A percentile compares a stretch with the other conserved stretches of the same genome.
Conservation (phyloP, 2,113 vertebrate species). For the Anoplopoma fimbria region DNA sequence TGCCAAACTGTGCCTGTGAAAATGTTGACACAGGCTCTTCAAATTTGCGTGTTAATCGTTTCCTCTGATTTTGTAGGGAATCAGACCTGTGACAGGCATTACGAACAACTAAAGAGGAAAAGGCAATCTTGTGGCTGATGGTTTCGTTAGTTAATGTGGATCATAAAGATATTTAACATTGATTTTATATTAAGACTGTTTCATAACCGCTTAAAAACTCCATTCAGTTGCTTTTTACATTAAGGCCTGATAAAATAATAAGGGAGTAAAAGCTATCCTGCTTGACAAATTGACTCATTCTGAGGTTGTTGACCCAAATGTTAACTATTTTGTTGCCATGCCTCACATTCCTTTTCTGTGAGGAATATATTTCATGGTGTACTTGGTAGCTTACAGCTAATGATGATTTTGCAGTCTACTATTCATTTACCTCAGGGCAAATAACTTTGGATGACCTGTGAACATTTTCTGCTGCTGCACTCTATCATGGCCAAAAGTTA, state of each 20-base stretch:
- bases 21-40: no score
- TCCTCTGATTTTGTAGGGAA: no score
- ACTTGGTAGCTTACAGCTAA: neutral
- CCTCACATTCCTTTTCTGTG: conserved; percentile 27
- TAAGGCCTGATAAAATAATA: neutral
- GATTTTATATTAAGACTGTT: neutral
- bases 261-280: neutral
- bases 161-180: no score
- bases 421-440: neutral
- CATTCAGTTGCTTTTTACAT: neutral
- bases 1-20: no score
- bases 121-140: no score
- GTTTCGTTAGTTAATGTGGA: no score
- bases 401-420: conserved; percentile 16
- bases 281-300: no score
- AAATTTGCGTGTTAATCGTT: no score
- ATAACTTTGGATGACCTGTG: neutral
- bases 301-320: neutral
- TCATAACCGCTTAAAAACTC: neutral
- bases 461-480: no score
- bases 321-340: conserved; percentile 11
- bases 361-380: neutral
- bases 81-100: no score
- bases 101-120: no score
- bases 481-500: neutral